Evolutionary conservation across 2,888 invertebrate genomes (phyloP), one percentile per base, ranked within the genome.

Genomic region (Thysanoteuthis rhombus): DNA sequence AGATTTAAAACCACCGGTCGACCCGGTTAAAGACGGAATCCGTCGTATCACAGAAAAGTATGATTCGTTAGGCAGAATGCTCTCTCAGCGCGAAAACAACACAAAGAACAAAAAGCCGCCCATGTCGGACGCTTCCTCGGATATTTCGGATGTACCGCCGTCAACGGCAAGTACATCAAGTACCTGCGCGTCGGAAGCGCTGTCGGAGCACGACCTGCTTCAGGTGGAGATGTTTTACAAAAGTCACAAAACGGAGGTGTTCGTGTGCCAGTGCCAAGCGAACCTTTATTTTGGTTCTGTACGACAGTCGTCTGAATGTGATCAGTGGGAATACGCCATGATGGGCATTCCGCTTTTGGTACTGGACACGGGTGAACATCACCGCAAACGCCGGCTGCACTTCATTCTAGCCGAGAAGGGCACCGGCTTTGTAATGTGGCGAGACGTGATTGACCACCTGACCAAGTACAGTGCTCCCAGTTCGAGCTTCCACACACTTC

Each of bases 371-470:
- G 98, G 98, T 0, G 98, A 98, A 96, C 98, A 98, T 28, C 97
- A 98, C 40, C 95, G 97, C 22, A 94, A 96, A 40, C 94, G 96
- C 89, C 95, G 95, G 92, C 94, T 98, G 28, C 98, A 98, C 94
- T 98, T 98, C 90, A 97, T 98, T 6, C 97, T 98, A 93, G 98
- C 98, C 5, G 98, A 98, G 96, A 97, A 98, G 58, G 98, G 98
- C 36, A 98, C 98, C 1, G 98, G 98, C 94, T 98, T 98, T 97
- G 98, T 98, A 94, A 97, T 98, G 40, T 98, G 98, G 98, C 98
- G 98, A 95, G 98, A 98, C 97, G 98, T 98, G 93, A 98, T 98
- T 95, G 98, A 98, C 97, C 98, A 98, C 96, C 97, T 98, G 94
- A 98, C 98, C 22, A 98, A 98, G 94, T 98, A 98, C 97, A 96